A percentile compares a stretch with the other conserved stretches of the same genome.
Conservation (phyloP, 2,888 invertebrate genomes). For the Melinopterus prodromus region DNA sequence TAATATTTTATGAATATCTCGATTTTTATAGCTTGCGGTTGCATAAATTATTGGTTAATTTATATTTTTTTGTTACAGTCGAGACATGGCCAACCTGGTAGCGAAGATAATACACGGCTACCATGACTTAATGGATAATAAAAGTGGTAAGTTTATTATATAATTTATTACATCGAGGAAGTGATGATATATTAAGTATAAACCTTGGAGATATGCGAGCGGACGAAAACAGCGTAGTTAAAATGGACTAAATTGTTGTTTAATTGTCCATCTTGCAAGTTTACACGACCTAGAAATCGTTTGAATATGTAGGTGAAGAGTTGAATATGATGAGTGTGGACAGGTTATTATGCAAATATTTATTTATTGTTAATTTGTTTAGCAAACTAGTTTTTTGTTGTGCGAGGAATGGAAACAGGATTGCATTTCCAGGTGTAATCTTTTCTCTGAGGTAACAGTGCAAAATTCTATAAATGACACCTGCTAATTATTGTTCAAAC, state of each 20-base stretch:
- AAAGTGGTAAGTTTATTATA: constrained; percentile 64
- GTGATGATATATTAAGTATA: neutral
- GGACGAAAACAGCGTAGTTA: neutral
- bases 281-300: neutral
- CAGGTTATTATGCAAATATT: neutral
- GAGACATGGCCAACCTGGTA: constrained; percentile 67
- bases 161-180: constrained; percentile 7
- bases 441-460: neutral
- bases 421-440: neutral
- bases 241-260: neutral
- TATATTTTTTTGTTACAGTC: constrained; percentile 26
- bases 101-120: constrained; percentile 70
- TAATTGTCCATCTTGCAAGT: neutral
- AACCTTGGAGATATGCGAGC: neutral
- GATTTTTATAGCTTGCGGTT: neutral
- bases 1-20: neutral
- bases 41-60: constrained; percentile 24
- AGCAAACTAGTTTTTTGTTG: neutral
- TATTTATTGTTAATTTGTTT: neutral
- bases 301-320: neutral
- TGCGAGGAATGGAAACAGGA: neutral
- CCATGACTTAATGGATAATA: constrained; percentile 83
- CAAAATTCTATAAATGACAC: neutral
- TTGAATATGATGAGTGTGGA: neutral
- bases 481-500: too few species aligned